A percentile compares a stretch with the other conserved stretches of the same genome.
Evolutionary conservation across 2,888 invertebrate species (phyloP).

Genomic region (Erebia epiphron): DNA sequence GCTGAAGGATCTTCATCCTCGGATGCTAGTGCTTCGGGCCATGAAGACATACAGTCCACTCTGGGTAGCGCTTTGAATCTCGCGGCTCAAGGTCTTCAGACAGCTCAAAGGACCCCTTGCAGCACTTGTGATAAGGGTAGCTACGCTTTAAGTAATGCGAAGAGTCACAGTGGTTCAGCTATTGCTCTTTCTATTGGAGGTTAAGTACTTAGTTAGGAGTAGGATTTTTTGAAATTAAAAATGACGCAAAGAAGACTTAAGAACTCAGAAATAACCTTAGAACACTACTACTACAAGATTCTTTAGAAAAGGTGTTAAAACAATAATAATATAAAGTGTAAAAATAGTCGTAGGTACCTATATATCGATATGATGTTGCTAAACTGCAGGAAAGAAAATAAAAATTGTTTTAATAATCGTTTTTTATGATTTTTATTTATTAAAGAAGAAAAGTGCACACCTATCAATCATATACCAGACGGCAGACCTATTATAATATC

Average conservation of each 20-base stretch:
- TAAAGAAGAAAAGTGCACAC: too few species aligned
- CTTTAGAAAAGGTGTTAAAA: too few species aligned
- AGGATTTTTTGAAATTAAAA: not conserved
- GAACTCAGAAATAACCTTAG: too few species aligned
- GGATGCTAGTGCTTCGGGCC: conserved; percentile 11
- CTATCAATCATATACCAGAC: too few species aligned
- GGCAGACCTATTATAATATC: too few species aligned
- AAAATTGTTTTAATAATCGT: too few species aligned
- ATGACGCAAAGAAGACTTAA: not conserved
- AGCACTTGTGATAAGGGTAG: conserved; percentile 65
- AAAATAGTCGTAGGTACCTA: too few species aligned
- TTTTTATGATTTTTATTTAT: too few species aligned
- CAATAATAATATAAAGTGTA: too few species aligned
- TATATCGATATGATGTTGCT: too few species aligned
- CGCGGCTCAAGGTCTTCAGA: conserved; percentile 61
- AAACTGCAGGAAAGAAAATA: too few species aligned
- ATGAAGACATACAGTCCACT: conserved; percentile 47
- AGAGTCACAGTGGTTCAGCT: conserved; percentile 65
- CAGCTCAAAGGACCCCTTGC: conserved; percentile 52
- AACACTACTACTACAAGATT: too few species aligned
- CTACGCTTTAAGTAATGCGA: conserved; percentile 74
- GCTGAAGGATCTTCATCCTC: not conserved
- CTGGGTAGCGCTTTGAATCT: conserved; percentile 61
- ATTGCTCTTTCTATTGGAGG: conserved; percentile 71
- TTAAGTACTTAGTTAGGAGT: conserved; percentile 42